Conservation (phyloP, 2,797 vertebrate genomes). For the Aplochiton taeniatus region DNA sequence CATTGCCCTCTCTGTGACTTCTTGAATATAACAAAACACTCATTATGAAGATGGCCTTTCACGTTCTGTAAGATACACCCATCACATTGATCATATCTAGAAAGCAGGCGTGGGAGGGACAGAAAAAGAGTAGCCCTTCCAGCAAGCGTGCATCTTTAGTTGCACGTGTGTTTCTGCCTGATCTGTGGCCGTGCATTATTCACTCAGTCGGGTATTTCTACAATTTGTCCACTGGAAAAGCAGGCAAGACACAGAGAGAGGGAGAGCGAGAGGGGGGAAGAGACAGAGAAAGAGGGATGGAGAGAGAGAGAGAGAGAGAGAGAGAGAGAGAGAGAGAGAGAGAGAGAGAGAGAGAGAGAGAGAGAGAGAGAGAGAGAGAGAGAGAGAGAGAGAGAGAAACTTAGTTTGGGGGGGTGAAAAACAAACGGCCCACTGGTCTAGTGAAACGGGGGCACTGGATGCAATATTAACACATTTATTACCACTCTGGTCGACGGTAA, state of each 20-base stretch:
- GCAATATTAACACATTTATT: conserved; percentile 55
- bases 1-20: too few relatives aligned
- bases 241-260: not conserved
- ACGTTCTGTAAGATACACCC: conserved; percentile 18
- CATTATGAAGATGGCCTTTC: conserved; percentile 7
- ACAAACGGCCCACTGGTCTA: not conserved
- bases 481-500: conserved; percentile 47
- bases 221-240: too few relatives aligned
- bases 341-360: not conserved
- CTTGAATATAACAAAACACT: too few relatives aligned
- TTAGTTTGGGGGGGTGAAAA: not conserved
- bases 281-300: too few relatives aligned
- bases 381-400: not conserved
- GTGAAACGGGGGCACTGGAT: not conserved
- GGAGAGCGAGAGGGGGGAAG: not conserved
- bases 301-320: too few relatives aligned
- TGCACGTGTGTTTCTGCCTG: not conserved
- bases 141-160: conserved; percentile 8
- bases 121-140: conserved; percentile 2
- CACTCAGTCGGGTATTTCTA: not conserved
- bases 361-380: too few relatives aligned
- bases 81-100: conserved; percentile 23
- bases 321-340: not conserved
- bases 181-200: not conserved
- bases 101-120: conserved; percentile 1